Evolutionary conservation across 2,113 vertebrate genomes (phyloP), one percentile per base, ranked within the genome.

Genomic region (Aphelocoma coerulescens): DNA sequence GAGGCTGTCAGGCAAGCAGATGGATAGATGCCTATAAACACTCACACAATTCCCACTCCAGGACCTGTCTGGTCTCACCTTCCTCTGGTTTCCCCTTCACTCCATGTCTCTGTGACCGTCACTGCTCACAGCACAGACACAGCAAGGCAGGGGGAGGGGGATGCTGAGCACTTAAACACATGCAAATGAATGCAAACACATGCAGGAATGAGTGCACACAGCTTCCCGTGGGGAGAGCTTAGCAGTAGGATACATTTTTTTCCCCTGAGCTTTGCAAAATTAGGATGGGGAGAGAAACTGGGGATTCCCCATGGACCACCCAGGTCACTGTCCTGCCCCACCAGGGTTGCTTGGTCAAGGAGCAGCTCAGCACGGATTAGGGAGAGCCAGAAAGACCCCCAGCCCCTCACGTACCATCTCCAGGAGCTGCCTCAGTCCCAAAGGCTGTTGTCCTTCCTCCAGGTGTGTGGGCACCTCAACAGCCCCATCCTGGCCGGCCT

Each of bases 401-500:
- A 35, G 39, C 59, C 67, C 72, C 48, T 54, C 69, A 95, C 82
- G 0, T 96, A 96, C 95, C 95, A 41, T 66, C 2, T 4, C 26
- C 93, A 78, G 88, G 48, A 86, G 90, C 35, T 2, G 52, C 75
- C 65, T 95, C 79, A 72, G 43, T 92, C 79, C 49, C 72, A n/a
- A 48, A 75, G 48, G 92, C 65, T 54, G 41, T 5, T 44, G 61
- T 85, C 67, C 49, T 54, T 30, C 6, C 1, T 67, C 74, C 65
- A 27, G 49, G 69, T 0, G 0, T 26, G n/a, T 24, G 52, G 2
- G 3, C 30, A 10, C 35, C 7, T 3, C 35, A 16, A 3, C 10
- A 83, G 26, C 37, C 32, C 52, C 48, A 12, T 33, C 16, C 11
- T 4, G 5, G 30, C 17, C 11, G 51, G 37, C 5, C 51, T 12